These are phyloP conservation scores for Rhynchonycteris naso DNA, from an alignment of 2,797 vertebrate species.

Conservation along the genomic window DNA sequence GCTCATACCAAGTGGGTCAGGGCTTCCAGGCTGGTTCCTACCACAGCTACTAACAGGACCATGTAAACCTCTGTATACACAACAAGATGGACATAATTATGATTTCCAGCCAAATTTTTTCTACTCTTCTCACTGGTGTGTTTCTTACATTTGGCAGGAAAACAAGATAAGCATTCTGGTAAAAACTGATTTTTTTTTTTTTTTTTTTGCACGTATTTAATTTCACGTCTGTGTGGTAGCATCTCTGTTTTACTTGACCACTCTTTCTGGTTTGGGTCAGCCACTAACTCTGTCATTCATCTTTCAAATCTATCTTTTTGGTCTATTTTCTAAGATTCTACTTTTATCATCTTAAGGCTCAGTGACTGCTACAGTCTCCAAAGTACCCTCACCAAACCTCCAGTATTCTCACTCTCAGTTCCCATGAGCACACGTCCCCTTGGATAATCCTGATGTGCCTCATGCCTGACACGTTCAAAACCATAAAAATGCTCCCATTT, in stretches of 20 bases:
- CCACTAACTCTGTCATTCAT: not conserved
- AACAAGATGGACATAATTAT: not conserved
- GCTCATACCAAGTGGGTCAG: not conserved
- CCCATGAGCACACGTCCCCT: accelerated
- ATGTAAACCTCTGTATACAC: not conserved
- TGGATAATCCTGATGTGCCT: not conserved
- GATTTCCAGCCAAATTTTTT: not conserved
- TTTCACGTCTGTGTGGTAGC: not conserved
- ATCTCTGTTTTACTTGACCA: not conserved
- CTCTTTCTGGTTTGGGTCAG: not conserved
- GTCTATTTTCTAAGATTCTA: not conserved
- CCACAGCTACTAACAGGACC: not conserved
- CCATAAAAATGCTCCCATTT: not conserved
- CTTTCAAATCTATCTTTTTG: not conserved
- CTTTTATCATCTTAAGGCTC: not conserved
- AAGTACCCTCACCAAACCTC: not conserved
- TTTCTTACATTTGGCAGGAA: not conserved
- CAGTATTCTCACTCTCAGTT: not conserved
- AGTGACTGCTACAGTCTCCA: not conserved
- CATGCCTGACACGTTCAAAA: not conserved
- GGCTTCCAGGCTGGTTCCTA: not conserved
- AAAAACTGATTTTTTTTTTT: not conserved
- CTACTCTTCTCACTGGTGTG: not conserved
- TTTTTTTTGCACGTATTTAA: not conserved
- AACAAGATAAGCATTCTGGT: not conserved